phyloP scores from a whole-genome alignment of 2,797 vertebrate genomes.

The Rachycentron canadum region DNA sequence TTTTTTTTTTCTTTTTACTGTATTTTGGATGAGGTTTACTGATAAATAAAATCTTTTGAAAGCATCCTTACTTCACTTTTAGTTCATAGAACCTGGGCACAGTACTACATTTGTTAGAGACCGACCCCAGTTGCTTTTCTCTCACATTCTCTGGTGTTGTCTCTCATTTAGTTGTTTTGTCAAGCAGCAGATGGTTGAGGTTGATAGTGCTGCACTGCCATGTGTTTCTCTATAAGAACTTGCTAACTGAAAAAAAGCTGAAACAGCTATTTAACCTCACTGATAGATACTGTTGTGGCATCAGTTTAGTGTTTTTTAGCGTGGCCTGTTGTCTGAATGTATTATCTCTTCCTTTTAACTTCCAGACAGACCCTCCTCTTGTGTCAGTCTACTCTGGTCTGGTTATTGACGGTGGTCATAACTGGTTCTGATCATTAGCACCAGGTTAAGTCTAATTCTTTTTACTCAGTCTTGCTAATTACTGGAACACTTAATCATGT shows the following conservation, averaged over 20 bases:
- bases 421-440: not conserved
- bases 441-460: not conserved
- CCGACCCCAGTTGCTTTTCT: not conserved
- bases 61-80: not conserved
- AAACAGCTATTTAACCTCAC: no score
- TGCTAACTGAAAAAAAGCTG: not conserved
- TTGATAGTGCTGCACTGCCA: not conserved
- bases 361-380: no score
- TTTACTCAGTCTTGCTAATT: slow-evolving; percentile 14
- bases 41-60: not conserved
- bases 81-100: not conserved
- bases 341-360: not conserved
- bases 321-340: not conserved
- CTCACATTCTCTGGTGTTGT: not conserved
- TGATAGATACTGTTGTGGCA: not conserved
- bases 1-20: no score
- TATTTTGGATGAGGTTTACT: no score
- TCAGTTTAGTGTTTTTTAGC: not conserved
- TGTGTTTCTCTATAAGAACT: not conserved
- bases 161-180: not conserved
- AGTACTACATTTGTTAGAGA: not conserved
- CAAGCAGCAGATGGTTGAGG: not conserved
- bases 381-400: not conserved
- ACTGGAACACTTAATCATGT: slow-evolving; percentile 7
- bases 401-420: not conserved